These are phyloP conservation scores for Zophobas atratus DNA, from an alignment of 1,140 invertebrate species.

Conservation along the genomic window DNA sequence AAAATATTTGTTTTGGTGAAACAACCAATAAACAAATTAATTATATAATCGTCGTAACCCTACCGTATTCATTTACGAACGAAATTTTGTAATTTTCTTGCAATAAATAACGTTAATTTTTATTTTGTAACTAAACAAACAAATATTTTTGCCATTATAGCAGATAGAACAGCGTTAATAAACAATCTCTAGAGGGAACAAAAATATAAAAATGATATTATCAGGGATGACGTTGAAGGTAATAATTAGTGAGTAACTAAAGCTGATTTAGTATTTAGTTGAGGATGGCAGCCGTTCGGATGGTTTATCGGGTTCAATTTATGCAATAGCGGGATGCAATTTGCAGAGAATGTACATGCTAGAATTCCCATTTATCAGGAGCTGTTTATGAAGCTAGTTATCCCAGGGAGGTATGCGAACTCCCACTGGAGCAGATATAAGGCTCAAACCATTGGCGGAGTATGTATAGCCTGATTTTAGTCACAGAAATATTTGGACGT, in stretches of 20 bases:
- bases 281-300: conserved; percentile 45
- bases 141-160: no score
- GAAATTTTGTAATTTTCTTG: no score
- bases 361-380: conserved; percentile 65
- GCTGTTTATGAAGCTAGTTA: conserved; percentile 65
- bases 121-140: no score
- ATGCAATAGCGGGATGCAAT: conserved; percentile 63
- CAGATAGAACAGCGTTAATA: no score
- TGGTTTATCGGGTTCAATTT: conserved; percentile 64
- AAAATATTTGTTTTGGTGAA: no score
- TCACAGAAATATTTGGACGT: no score
- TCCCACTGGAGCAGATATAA: conserved; percentile 51
- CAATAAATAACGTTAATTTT: no score
- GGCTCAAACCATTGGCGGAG: conserved; percentile 35
- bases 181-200: no score
- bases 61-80: no score
- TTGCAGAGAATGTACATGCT: conserved; percentile 64
- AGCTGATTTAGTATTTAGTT: conserved; percentile 51
- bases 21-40: no score
- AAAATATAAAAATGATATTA: no score
- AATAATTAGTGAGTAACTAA: conserved; percentile 35
- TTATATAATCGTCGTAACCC: no score
- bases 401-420: conserved; percentile 55
- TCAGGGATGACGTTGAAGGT: conserved; percentile 2
- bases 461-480: neutral